These are phyloP conservation scores for Sciaenops ocellatus DNA, from an alignment of 2,797 vertebrate genomes.

Conservation along the genomic window DNA sequence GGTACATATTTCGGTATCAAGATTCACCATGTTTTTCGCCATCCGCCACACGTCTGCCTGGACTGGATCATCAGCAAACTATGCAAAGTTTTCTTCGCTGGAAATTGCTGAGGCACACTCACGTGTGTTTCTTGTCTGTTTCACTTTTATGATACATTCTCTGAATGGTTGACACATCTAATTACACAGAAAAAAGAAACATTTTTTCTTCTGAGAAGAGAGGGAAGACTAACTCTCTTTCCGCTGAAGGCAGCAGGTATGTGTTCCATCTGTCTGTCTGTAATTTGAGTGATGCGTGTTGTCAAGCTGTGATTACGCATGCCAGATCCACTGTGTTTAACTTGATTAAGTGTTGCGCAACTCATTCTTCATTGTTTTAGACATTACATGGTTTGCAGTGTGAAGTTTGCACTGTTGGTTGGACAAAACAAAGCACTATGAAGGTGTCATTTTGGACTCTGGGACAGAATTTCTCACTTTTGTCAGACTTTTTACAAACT, in stretches of 20 bases:
- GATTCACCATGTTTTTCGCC: slow-evolving; percentile 28
- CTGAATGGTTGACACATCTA: slow-evolving; percentile 35
- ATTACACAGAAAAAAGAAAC: slow-evolving; percentile 33
- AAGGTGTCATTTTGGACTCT: not conserved
- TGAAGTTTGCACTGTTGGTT: too few relatives aligned
- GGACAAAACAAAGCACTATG: too few relatives aligned
- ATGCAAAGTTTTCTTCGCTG: slow-evolving; percentile 10
- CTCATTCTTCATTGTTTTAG: not conserved
- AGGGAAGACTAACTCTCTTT: slow-evolving; percentile 32
- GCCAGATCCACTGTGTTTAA: slow-evolving; percentile 29
- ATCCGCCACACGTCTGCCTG: slow-evolving; percentile 24
- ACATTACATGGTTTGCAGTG: too few relatives aligned
- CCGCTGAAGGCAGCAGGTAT: slow-evolving; percentile 47
- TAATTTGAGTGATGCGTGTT: slow-evolving; percentile 38
- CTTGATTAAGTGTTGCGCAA: slow-evolving; percentile 37
- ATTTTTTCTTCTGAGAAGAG: slow-evolving; percentile 8
- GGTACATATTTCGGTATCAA: slow-evolving; percentile 35
- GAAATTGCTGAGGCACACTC: slow-evolving; percentile 24
- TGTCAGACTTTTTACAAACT: too few relatives aligned
- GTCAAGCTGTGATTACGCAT: slow-evolving; percentile 31
- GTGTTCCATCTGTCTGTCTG: slow-evolving; percentile 39
- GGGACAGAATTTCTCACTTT: too few relatives aligned
- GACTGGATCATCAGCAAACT: not conserved
- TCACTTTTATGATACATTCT: slow-evolving; percentile 39
- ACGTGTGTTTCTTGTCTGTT: slow-evolving; percentile 20